A percentile compares a stretch with the other conserved stretches of the same genome.
These are phyloP conservation scores for Fulica atra DNA, from an alignment of 2,113 vertebrate genomes.

Conservation along the genomic window DNA sequence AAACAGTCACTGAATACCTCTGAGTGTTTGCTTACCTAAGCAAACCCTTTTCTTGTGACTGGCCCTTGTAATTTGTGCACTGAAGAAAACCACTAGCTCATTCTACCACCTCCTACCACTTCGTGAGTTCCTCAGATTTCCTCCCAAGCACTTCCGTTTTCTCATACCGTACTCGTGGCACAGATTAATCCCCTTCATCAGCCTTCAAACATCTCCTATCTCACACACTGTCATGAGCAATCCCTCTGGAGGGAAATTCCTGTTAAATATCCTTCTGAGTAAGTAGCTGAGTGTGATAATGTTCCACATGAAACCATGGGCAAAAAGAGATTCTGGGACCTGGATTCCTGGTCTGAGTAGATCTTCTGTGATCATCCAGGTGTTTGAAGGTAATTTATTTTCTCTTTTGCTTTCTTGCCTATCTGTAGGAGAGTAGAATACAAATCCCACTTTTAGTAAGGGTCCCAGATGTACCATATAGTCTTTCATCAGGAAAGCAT, in stretches of 20 bases:
- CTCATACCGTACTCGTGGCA: background rate
- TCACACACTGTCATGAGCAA: background rate
- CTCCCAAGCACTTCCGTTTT: background rate
- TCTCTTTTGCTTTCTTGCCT: background rate
- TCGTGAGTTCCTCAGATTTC: background rate
- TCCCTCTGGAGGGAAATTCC: conserved; percentile 23
- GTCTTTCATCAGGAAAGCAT: background rate
- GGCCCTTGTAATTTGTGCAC: background rate
- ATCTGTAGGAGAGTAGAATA: background rate
- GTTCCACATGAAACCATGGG: background rate
- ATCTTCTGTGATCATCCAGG: background rate
- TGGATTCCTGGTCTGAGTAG: background rate
- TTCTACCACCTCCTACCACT: background rate
- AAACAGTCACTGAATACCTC: background rate
- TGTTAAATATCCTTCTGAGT: conserved; percentile 18
- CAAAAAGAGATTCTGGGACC: background rate
- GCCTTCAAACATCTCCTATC: background rate
- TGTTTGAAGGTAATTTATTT: conserved; percentile 14
- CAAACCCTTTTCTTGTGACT: conserved; percentile 8
- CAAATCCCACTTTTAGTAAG: background rate
- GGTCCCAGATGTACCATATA: background rate
- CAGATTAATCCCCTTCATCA: background rate
- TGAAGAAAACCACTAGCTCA: background rate
- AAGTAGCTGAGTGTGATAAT: conserved; percentile 12
- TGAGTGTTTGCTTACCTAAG: conserved; percentile 7